Conservation (phyloP, 2,888 invertebrate genomes). For the Eilema griseolum region DNA sequence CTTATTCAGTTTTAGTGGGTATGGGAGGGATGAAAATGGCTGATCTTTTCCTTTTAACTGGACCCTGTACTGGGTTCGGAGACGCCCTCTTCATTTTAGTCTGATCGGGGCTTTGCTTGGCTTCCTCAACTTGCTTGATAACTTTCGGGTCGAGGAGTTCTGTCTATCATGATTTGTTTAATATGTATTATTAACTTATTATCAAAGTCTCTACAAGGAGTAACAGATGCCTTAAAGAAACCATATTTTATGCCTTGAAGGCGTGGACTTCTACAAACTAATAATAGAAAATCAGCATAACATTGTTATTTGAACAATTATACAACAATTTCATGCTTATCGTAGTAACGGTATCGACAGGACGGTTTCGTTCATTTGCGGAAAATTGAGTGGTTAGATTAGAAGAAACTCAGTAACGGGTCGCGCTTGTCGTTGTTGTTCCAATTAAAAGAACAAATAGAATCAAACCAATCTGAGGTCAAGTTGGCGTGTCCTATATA, state of each 20-base stretch:
- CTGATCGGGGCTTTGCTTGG: slow-evolving; percentile 68
- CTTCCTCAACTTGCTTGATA: slow-evolving; percentile 74
- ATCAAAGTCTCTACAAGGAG: too few relatives aligned
- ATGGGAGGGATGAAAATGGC: slow-evolving; percentile 95
- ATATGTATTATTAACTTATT: too few relatives aligned
- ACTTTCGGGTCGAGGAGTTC: slow-evolving; percentile 81
- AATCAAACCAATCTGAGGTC: slow-evolving; percentile 74
- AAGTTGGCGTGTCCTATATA: too few relatives aligned
- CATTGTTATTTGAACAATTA: slow-evolving; percentile 46
- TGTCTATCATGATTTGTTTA: too few relatives aligned
- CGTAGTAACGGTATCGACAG: slow-evolving; percentile 18
- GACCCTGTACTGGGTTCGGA: slow-evolving; percentile 73
- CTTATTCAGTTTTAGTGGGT: slow-evolving; percentile 88
- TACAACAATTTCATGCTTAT: slow-evolving; percentile 30
- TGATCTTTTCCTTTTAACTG: slow-evolving; percentile 91
- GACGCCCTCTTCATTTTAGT: slow-evolving; percentile 80
- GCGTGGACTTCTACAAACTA: too few relatives aligned
- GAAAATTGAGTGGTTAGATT: slow-evolving; percentile 27
- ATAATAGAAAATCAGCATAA: too few relatives aligned
- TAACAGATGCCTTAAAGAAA: too few relatives aligned
- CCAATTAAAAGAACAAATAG: slow-evolving; percentile 76
- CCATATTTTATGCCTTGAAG: too few relatives aligned
- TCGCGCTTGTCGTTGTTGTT: slow-evolving; percentile 60
- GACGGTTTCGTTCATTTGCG: slow-evolving; percentile 13
- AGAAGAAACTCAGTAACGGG: slow-evolving; percentile 46